Conservation (phyloP, 2,888 invertebrate species). For the Drosophila nr. perissopoda region DNA sequence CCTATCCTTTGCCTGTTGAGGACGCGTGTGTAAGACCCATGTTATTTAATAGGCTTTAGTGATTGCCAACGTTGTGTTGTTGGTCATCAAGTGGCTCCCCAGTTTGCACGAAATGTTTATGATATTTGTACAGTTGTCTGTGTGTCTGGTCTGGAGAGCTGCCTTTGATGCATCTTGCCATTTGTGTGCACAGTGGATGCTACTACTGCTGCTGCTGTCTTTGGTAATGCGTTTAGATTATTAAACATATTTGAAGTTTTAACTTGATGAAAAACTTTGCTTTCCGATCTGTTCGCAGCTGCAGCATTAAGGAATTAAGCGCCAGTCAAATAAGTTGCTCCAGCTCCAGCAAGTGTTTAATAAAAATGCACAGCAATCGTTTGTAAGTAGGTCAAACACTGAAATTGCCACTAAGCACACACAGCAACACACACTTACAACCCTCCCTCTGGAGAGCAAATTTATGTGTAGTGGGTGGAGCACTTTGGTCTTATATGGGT, state of each 20-base stretch:
- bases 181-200: slow-evolving; percentile 52
- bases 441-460: slow-evolving; percentile 33
- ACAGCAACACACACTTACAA: slow-evolving; percentile 15
- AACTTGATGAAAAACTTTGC: slow-evolving; percentile 15
- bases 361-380: slow-evolving; percentile 49
- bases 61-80: slow-evolving; percentile 31
- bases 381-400: slow-evolving; percentile 73
- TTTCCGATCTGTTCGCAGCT: slow-evolving; percentile 3
- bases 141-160: slow-evolving; percentile 16
- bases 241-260: slow-evolving; percentile 71
- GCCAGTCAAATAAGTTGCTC: slow-evolving; percentile 24
- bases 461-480: slow-evolving; percentile 51
- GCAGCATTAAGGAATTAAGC: slow-evolving; percentile 53
- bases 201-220: slow-evolving; percentile 31
- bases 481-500: slow-evolving; percentile 43
- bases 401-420: slow-evolving; percentile 61
- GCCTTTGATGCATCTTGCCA: slow-evolving; percentile 43
- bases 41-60: slow-evolving; percentile 79
- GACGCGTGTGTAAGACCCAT: slow-evolving; percentile 73
- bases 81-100: slow-evolving; percentile 36
- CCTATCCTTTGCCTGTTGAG: slow-evolving; percentile 27
- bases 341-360: slow-evolving; percentile 61
- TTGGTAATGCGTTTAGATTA: slow-evolving; percentile 76
- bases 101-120: slow-evolving; percentile 45
- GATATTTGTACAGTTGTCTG: slow-evolving; percentile 41